Conservation (phyloP, 2,888 invertebrate genomes). For the Acleris emargana region DNA sequence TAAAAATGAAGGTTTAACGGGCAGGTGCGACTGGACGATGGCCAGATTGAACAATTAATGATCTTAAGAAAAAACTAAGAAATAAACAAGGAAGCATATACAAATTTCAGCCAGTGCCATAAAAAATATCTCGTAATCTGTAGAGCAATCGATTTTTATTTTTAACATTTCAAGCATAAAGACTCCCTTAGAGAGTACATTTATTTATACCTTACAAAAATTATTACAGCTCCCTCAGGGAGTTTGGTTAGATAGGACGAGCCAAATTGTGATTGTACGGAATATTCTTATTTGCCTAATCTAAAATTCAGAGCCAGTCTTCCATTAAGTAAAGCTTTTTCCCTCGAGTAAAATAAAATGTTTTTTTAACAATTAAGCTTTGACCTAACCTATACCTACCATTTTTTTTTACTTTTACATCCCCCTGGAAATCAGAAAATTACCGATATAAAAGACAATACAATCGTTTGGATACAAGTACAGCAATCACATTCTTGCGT, state of each 20-base stretch:
- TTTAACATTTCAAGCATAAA: background rate
- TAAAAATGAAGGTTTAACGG: slow-evolving; percentile 62
- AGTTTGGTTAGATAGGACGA: slow-evolving; percentile 40
- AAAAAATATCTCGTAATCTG: no score
- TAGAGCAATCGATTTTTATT: background rate
- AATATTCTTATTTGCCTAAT: slow-evolving; percentile 51
- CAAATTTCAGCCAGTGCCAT: background rate
- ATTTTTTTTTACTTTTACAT: background rate
- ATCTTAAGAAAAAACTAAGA: background rate
- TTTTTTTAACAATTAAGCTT: slow-evolving; percentile 30
- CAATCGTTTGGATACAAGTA: background rate
- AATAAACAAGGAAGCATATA: background rate
- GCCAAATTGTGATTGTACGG: slow-evolving; percentile 48
- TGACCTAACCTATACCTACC: background rate
- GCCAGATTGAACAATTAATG: slow-evolving; percentile 52
- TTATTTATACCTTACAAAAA: slow-evolving; percentile 42
- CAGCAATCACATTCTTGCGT: slow-evolving; percentile 1
- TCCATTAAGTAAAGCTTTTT: slow-evolving; percentile 37
- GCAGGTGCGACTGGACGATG: slow-evolving; percentile 64
- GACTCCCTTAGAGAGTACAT: slow-evolving; percentile 23
- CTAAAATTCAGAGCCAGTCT: slow-evolving; percentile 49
- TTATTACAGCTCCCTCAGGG: slow-evolving; percentile 42
- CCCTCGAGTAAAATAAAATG: slow-evolving; percentile 23
- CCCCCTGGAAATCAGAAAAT: no score
- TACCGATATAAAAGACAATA: background rate